Evolutionary conservation across 2,113 vertebrate genomes (phyloP).

Genomic region (Copsychus sechellarum): DNA sequence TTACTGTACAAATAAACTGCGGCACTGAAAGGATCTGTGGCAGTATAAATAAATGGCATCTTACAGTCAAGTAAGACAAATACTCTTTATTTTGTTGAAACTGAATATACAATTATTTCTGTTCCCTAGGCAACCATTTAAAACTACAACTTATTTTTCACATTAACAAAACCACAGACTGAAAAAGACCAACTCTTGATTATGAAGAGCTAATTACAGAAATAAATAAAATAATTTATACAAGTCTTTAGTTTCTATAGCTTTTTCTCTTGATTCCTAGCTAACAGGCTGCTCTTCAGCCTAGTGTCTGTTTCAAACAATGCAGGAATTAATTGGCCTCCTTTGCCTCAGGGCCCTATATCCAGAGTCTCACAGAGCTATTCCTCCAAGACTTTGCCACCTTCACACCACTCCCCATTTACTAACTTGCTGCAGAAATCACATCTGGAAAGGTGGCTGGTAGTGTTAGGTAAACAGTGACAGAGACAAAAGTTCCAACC

Average conservation of each 20-base stretch:
- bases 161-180: constrained; percentile 77
- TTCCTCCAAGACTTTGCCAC: constrained; percentile 9
- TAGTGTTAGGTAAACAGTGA: background rate
- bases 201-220: constrained; percentile 81
- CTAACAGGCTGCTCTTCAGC: constrained; percentile 50
- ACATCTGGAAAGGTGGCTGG: constrained; percentile 24
- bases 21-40: constrained; percentile 69
- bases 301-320: constrained; percentile 31
- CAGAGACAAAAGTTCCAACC: background rate
- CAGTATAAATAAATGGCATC: constrained; percentile 72
- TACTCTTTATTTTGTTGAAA: constrained; percentile 81
- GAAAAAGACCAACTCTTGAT: constrained; percentile 79
- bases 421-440: background rate
- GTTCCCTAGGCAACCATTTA: constrained; percentile 79
- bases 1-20: constrained; percentile 70
- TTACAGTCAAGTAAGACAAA: constrained; percentile 79
- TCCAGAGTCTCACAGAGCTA: background rate
- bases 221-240: constrained; percentile 88
- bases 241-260: constrained; percentile 65
- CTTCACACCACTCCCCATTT: background rate
- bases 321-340: background rate
- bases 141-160: constrained; percentile 78
- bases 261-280: constrained; percentile 28
- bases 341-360: background rate
- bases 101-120: constrained; percentile 77